These are phyloP conservation scores for Botia almorhae DNA, from an alignment of 2,797 vertebrate genomes.

Conservation along the genomic window DNA sequence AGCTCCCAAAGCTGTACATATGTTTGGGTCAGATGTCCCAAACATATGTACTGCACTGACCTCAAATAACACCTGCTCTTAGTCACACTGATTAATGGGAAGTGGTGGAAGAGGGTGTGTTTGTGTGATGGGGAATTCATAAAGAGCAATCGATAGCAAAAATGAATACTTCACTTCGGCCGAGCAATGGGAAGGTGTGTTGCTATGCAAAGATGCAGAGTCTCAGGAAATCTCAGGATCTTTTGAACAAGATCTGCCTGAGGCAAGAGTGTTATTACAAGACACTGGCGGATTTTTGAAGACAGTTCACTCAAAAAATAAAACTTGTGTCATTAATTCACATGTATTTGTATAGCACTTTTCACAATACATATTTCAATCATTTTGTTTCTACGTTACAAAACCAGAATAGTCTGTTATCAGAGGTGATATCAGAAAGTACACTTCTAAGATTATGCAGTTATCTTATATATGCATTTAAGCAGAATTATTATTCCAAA, in stretches of 20 bases:
- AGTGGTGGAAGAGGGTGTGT: constrained; percentile 28
- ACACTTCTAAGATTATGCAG: too few species aligned
- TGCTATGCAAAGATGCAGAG: constrained; percentile 19
- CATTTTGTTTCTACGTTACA: too few species aligned
- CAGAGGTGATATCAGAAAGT: too few species aligned
- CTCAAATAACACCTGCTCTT: constrained; percentile 39
- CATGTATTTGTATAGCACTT: too few species aligned
- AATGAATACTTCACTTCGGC: constrained; percentile 67
- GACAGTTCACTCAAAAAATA: too few species aligned
- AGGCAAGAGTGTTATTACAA: not conserved
- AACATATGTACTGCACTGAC: constrained; percentile 35
- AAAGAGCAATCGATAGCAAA: constrained; percentile 64
- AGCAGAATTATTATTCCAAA: too few species aligned
- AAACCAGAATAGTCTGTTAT: too few species aligned
- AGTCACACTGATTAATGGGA: constrained; percentile 54
- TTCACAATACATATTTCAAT: too few species aligned
- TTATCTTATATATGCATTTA: too few species aligned
- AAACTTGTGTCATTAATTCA: too few species aligned
- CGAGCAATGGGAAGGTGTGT: constrained; percentile 48
- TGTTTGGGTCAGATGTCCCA: not conserved
- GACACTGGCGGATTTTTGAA: not conserved
- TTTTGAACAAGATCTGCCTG: constrained; percentile 18
- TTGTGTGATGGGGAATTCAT: constrained; percentile 48
- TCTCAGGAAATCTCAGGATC: constrained; percentile 16
- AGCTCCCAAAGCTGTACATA: too few species aligned